phyloP scores from a whole-genome alignment of 2,797 vertebrate genomes.

The Pristis pectinata region DNA sequence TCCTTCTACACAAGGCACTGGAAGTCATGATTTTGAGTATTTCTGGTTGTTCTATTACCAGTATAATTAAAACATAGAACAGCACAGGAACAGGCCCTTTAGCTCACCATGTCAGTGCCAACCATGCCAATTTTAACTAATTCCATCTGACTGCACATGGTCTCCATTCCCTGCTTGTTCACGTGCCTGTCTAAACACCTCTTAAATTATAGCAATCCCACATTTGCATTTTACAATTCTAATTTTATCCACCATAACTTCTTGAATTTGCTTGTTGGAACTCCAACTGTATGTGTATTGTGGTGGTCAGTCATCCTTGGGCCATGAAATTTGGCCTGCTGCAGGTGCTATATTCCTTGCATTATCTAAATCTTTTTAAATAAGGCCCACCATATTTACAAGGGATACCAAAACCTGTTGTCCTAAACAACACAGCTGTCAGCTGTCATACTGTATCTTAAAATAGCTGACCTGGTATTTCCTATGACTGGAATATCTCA shows the following conservation, averaged over 20 bases:
- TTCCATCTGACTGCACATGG: too few species aligned
- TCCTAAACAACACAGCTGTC: constrained; percentile 1
- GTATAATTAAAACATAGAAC: too few species aligned
- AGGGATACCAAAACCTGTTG: neutral
- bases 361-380: neutral
- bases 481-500: constrained; percentile 1
- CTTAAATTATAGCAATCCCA: too few species aligned
- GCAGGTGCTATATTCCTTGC: neutral
- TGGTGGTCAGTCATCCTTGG: neutral
- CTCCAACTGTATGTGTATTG: neutral
- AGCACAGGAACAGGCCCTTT: too few species aligned
- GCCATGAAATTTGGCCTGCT: neutral
- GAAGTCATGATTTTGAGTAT: neutral
- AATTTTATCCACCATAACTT: too few species aligned
- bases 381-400: neutral
- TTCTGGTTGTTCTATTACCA: too few species aligned
- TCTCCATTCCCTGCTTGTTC: too few species aligned
- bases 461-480: neutral
- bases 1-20: neutral
- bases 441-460: neutral
- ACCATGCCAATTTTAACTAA: too few species aligned
- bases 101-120: too few species aligned
- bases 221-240: too few species aligned
- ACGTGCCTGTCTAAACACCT: too few species aligned
- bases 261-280: too few species aligned